phyloP scores from a whole-genome alignment of 2,888 invertebrate species.

The Agrotis puta region DNA sequence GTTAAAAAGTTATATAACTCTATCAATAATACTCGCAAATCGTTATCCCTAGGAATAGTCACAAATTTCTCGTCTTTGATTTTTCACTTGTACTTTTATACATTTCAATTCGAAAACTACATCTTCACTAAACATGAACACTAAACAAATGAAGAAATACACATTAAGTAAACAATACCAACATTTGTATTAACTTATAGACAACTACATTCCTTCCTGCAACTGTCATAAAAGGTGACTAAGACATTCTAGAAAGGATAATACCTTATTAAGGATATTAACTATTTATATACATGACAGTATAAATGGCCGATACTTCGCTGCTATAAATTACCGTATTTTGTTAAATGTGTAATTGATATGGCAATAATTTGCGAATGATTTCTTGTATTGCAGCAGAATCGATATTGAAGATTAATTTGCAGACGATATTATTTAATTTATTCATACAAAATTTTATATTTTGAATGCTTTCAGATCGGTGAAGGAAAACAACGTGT shows the following conservation, averaged over 20 bases:
- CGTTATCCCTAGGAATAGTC: background rate
- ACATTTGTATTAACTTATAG: conserved; percentile 15
- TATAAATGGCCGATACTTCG: conserved; percentile 8
- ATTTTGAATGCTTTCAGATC: background rate
- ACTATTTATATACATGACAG: conserved; percentile 16
- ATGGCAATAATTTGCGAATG: conserved; percentile 36
- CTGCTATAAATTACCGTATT: conserved; percentile 28
- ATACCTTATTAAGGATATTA: conserved; percentile 53
- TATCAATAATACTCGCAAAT: no score
- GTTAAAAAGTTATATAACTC: no score
- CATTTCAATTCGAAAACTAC: background rate
- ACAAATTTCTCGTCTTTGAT: no score
- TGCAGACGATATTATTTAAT: background rate
- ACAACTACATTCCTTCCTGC: conserved; percentile 41
- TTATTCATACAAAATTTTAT: background rate
- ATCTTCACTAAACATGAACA: background rate
- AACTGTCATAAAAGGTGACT: conserved; percentile 53
- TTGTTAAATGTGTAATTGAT: conserved; percentile 38
- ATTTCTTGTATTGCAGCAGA: conserved; percentile 1
- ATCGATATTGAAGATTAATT: conserved; percentile 10
- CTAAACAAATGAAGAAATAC: background rate
- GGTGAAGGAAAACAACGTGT: no score
- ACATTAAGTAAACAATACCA: conserved; percentile 2
- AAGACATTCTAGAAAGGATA: conserved; percentile 53
- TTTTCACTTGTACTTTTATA: no score